These are phyloP conservation scores for Folsomia manolachei DNA, from an alignment of 2,888 invertebrate species.

Conservation along the genomic window DNA sequence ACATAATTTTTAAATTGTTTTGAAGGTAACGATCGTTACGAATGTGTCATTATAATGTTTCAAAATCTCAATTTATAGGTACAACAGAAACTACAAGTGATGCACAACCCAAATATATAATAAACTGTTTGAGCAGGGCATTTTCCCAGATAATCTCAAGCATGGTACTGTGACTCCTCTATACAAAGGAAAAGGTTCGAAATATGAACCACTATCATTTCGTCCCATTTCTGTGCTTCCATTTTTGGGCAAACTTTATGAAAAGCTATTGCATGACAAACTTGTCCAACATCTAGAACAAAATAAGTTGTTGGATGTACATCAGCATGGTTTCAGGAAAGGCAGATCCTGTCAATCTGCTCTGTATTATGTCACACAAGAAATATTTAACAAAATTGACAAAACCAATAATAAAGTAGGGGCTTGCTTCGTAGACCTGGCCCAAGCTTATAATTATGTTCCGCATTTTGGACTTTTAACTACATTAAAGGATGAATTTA, in stretches of 20 bases:
- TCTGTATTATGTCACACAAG: background rate
- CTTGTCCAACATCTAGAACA: background rate
- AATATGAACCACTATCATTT: background rate
- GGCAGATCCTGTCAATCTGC: background rate
- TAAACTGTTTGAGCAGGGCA: too few relatives aligned
- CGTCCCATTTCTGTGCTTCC: background rate
- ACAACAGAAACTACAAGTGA: too few relatives aligned
- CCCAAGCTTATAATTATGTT: background rate
- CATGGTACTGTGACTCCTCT: background rate
- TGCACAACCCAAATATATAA: too few relatives aligned
- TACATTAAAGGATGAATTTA: background rate
- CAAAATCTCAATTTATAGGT: too few relatives aligned
- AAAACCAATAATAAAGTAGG: background rate
- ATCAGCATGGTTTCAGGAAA: background rate
- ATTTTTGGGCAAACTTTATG: background rate
- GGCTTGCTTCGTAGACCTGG: background rate
- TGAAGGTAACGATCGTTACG: too few relatives aligned
- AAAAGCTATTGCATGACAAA: background rate
- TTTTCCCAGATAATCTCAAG: background rate
- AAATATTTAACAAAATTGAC: background rate
- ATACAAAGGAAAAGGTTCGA: background rate
- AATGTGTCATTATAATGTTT: too few relatives aligned
- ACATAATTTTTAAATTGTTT: too few relatives aligned
- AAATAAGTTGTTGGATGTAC: background rate
- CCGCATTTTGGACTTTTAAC: background rate